Evolutionary conservation across 2,888 invertebrate genomes (phyloP).

Genomic region (Drosophila conformis): DNA sequence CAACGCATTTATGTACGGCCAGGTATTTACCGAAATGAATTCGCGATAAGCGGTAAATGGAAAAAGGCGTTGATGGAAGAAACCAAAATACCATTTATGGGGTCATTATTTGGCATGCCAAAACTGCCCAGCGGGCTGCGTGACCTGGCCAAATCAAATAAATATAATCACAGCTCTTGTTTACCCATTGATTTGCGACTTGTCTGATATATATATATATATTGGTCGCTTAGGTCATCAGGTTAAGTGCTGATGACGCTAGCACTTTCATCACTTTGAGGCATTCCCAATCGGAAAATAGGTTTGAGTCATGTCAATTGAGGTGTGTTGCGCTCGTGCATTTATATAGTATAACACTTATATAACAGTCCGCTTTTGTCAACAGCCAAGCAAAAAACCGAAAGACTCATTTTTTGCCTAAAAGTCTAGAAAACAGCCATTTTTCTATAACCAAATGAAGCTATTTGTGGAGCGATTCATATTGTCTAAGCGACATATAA

Average conservation of each 20-base stretch:
- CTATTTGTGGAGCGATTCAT: neutral
- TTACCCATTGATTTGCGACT: conserved; percentile 41
- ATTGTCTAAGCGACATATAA: conserved; percentile 4
- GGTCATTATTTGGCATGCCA: conserved; percentile 15
- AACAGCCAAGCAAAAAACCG: neutral
- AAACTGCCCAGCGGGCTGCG: conserved; percentile 36
- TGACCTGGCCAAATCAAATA: conserved; percentile 64
- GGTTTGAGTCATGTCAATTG: conserved; percentile 25
- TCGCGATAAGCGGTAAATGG: conserved; percentile 58
- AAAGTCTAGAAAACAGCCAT: neutral
- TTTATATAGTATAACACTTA: conserved; percentile 30
- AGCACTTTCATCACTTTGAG: conserved; percentile 6
- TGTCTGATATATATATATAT: conserved; percentile 18
- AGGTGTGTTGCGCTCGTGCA: conserved; percentile 40
- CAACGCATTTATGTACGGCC: conserved; percentile 30
- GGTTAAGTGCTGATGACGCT: conserved; percentile 63
- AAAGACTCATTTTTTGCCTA: neutral
- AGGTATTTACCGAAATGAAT: conserved; percentile 58
- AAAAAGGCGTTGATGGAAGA: conserved; percentile 22
- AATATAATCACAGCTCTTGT: conserved; percentile 24
- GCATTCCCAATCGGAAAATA: conserved; percentile 2
- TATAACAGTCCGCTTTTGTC: neutral
- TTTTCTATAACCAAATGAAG: neutral
- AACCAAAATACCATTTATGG: conserved; percentile 39
- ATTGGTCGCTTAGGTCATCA: conserved; percentile 62